Conservation (phyloP, 1,140 invertebrate genomes). For the Heliothis subflexa region DNA sequence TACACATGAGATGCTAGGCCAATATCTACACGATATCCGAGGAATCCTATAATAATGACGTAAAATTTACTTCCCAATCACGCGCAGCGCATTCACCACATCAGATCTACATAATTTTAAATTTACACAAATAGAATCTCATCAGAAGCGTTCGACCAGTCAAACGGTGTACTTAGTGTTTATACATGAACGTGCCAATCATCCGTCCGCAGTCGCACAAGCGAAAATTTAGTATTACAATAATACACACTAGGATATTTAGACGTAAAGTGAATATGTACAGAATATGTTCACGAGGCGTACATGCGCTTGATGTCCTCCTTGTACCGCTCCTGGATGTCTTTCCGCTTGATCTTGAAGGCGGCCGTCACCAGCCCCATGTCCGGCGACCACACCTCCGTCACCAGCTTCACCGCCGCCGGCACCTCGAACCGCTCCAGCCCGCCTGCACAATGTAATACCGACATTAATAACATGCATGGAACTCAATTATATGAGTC, state of each 20-base stretch:
- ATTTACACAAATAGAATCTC: conserved; percentile 48
- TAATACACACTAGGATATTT: conserved; percentile 55
- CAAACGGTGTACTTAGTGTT: conserved; percentile 45
- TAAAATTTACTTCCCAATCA: conserved; percentile 35
- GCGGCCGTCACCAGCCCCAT: conserved; percentile 98
- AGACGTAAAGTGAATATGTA: conserved; percentile 61
- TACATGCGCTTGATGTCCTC: conserved; percentile 97
- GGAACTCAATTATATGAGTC: too few relatives aligned
- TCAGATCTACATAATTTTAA: conserved; percentile 55
- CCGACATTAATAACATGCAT: background rate
- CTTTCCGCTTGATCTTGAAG: conserved; percentile 98
- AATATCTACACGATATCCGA: conserved; percentile 56
- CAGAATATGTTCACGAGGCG: conserved; percentile 90
- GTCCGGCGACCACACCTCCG: conserved; percentile 98
- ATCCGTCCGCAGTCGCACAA: conserved; percentile 46
- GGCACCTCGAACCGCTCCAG: conserved; percentile 97
- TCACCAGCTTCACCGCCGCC: conserved; percentile 94
- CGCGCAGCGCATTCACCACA: conserved; percentile 45
- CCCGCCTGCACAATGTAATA: conserved; percentile 87
- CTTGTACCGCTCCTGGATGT: conserved; percentile 97
- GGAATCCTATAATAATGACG: conserved; percentile 24
- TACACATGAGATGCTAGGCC: conserved; percentile 57
- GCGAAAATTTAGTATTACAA: conserved; percentile 49
- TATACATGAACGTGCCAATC: conserved; percentile 35
- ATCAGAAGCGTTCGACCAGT: conserved; percentile 40